Base-by-base conservation (phyloP, 92 coral and sea anemone species). In the Heteractis magnifica region DNA sequence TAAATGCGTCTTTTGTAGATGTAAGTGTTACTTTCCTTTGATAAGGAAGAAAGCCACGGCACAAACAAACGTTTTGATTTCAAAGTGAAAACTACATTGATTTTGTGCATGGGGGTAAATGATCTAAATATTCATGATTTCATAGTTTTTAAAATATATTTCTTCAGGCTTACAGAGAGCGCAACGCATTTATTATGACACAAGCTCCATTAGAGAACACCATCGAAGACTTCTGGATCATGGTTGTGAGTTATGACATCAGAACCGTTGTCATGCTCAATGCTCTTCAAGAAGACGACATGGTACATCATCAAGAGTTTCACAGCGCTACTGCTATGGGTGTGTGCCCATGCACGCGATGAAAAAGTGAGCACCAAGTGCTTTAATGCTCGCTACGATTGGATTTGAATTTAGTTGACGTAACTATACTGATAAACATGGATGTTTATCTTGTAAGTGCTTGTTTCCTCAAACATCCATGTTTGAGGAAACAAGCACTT, bases 1-100 rank as follows among this genome's bases (percentile, higher is more conserved):
- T 90, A 76, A 90, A 87, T 81, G 93, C 93, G 16, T 87, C 93
- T 18, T 81, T 79, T 72, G 89, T 87, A 3, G 86, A 90, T 65
- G 93, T 90, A 84, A 84, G 90, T 85, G 52, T 20, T 52, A 48
- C 16, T 21, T 26, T 20, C 5, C 11, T 10, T 21, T 20, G 18
- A 44, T 10, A 9, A 34, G 16, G 50, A 1, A 8, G 51, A 10
- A 20, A 34, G 44, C 44, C 44, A 34, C 44, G 44, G 44, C 44
- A 34, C 44, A 2, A 34, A 34, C 44, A 34, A 34, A 34, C 44
- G 44, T 34, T 34, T 34, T 34, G 44, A 34, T 34, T 34, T 34
- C 44, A 34, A 34, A 34, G 44, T 34, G 1, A 34, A 34, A 34
- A 34, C 44, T 34, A 0, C 44, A 34, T 34, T 34, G 44, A 34